Evolutionary conservation across 1,140 invertebrate species (phyloP), one percentile per base, ranked within the genome.

Genomic region (Drosophila kikkawai): DNA sequence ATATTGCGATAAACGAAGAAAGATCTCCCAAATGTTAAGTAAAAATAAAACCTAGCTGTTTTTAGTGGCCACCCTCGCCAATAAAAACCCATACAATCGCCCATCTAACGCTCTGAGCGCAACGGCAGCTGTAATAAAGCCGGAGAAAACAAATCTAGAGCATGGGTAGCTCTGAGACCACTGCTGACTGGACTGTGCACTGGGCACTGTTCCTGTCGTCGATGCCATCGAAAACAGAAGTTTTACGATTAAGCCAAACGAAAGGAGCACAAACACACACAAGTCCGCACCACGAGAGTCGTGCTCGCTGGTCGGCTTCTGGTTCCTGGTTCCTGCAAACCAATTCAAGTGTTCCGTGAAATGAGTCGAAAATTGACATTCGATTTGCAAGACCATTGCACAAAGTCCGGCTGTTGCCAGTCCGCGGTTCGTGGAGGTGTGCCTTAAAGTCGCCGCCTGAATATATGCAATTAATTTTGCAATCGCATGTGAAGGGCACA

Each of bases 291-390:
- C 58, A 44, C 9, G 34, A 63, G 34, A 19, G 48, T n/a, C 39
- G 48, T 39, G 36, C 61, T 45, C 17, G 44, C 7, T 29, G 56
- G 56, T 48, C 19, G 36, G 47, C 17, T 60, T 7, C 48, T 51
- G 11, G 44, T 5, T 36, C 19, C 37, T 42, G 47, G 42, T 79
- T 84, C 17, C 70, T 61, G 75, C 75, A 85, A 82, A 78, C 73
- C 73, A 91, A 75, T 91, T 87, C 82, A 91, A 91, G 84, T 91
- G 90, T 91, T 91, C 84, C 90, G 90, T 91, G 91, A 91, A 91
- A 91, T 91, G 85, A 91, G 77, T 91, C 82, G 82, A 86, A 84
- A 91, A 91, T 91, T 87, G 90, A 81, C 90, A 91, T 91, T 91
- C 90, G 86, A 91, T 91, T 91, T 91, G 83, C 82, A 69, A 85